Evolutionary conservation across 2,797 vertebrate genomes (phyloP), one percentile per base, ranked within the genome.

Genomic region (Lepidocolaptes lacrymiger): DNA sequence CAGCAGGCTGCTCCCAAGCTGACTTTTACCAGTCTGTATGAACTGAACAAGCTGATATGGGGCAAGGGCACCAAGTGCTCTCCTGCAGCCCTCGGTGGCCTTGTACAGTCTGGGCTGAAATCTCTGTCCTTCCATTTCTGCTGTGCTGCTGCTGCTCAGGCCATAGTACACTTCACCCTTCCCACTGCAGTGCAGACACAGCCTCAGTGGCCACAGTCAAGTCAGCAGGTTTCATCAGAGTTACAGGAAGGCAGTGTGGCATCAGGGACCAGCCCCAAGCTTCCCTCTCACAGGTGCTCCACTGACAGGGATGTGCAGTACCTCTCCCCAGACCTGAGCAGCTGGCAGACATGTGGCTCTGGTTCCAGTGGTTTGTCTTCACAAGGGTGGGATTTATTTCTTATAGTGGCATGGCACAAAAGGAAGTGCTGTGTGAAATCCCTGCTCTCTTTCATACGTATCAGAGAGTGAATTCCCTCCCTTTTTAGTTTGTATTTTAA

Each of bases 91-190:
- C 46, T n/a, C 27, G 21, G 43, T 14, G 44, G 28, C 23, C 24
- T 39, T 39, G n/a, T 61, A 7, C 62, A 66, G 34, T 75, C 67
- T 62, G 51, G 8, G 27, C 69, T 72, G 64, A 85, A 66, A 39
- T 39, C 54, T 34, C 28, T 20, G 10, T 46, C 71, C 16, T 59
- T 66, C n/a, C 1, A 0, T 52, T 49, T 51, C 71, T 89, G 63
- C 69, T 62, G 73, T 44, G 52, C 56, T 62, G 46, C 19, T 63
- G 36, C 59, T 76, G 3, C 36, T 64, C 44, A 46, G 28, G 41
- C 63, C 1, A 0, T 10, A 10, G 41, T 2, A 5, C 6, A 0
- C 30, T 43, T 76, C 2, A 0, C 54, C 27, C 66, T 84, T 43
- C 30, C 64, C 28, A 6, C 3, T 59, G 41, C 49, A 19, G 44